Percentiles rank a stretch among this genome's conserved stretches.
These are phyloP conservation scores for Hydropotes inermis DNA, from an alignment of 2,113 vertebrate species.

Conservation along the genomic window DNA sequence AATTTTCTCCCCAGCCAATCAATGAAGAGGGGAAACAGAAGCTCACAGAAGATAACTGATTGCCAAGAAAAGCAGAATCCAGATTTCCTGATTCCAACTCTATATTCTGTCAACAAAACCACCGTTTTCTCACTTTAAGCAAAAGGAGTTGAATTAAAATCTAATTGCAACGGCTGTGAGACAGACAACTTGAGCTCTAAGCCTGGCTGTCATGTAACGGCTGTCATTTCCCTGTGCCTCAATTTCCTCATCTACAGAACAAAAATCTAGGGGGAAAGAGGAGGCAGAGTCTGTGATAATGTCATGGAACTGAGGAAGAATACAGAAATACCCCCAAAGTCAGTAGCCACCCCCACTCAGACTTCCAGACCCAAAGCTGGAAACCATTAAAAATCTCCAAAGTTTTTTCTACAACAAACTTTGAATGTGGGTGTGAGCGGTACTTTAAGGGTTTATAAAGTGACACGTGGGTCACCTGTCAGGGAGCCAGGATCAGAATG, in stretches of 20 bases:
- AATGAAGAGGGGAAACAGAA: neutral
- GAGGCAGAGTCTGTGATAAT: neutral
- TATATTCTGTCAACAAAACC: neutral
- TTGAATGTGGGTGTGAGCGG: slow-evolving; percentile 79
- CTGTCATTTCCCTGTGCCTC: neutral
- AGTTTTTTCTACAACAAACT: slow-evolving; percentile 59
- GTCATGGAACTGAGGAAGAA: neutral
- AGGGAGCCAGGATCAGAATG: slow-evolving; percentile 80
- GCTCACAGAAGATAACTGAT: neutral
- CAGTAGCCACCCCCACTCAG: neutral
- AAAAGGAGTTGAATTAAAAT: neutral
- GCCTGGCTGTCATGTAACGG: neutral
- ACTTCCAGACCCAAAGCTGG: slow-evolving; percentile 12
- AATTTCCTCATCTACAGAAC: neutral
- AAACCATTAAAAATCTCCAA: slow-evolving; percentile 44
- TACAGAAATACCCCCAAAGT: neutral
- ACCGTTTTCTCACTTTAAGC: neutral
- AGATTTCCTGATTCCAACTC: neutral
- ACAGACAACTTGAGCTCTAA: neutral
- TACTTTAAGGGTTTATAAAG: slow-evolving; percentile 79
- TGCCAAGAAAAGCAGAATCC: neutral
- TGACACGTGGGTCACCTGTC: slow-evolving; percentile 84
- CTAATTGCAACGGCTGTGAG: neutral
- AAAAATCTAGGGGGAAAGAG: neutral
- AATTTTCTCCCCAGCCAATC: neutral